Evolutionary conservation across 2,113 vertebrate species (phyloP), one percentile per base, ranked within the genome.

Genomic region (Solea solea): DNA sequence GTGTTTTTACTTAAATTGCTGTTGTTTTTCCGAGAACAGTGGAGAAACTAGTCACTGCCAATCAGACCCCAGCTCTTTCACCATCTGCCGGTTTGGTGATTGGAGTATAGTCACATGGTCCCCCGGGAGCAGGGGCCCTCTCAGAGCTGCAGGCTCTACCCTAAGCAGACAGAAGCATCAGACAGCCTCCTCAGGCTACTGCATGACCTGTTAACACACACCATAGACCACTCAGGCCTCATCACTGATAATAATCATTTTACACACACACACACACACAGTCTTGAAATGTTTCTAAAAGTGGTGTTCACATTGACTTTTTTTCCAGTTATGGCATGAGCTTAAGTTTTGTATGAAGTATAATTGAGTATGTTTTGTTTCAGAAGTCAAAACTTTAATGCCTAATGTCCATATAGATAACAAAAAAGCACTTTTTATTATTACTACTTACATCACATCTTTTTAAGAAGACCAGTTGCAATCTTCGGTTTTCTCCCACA

Each of bases 1-100:
- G 42, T 69, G 78, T 85, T 90, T 88, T 88, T 56, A 81, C 77
- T 91, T 78, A 70, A 65, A 83, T 80, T 41, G 49, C 60, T 60
- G 55, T 72, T 86, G 50, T 71, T 89, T 89, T 81, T 84, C 72
- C 54, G 72, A 60, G 41, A 64, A 48, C 48, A 50, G 69, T 64
- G 57, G 39, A 57, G 49, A 11, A 9, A 60, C 11, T 53, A 27
- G 59, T 76, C 75, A n/a, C 70, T 63, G 60, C 60, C 81, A 58
- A 39, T 90, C 69, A 64, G 52, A 46, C 8, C 46, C 69, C 50
- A n/a, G 34, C 77, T 68, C 60, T 69, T 65, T 67, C 66, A 65
- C 81, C 88, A 84, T 91, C 86, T 88, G 86, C 42, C 57, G 55
- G 70, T 45, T 60, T 45, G 27, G 66, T 64, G 82, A 55, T 27